Evolutionary conservation across 2,797 vertebrate species (phyloP).

Genomic region (Danio albolineatus): DNA sequence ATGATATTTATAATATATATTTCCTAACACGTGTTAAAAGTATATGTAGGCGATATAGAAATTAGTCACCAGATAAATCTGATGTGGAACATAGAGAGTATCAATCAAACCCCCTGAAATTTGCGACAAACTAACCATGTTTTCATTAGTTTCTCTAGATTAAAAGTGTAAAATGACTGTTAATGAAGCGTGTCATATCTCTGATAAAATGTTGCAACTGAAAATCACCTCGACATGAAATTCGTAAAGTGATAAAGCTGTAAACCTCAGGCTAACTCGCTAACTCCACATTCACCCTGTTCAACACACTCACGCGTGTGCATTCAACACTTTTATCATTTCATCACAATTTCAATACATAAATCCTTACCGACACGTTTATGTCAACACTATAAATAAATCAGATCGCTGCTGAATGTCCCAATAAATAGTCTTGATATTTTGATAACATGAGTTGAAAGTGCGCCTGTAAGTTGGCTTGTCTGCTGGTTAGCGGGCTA

Average conservation of each 20-base stretch:
- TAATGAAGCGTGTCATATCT: not conserved
- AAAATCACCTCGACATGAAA: not conserved
- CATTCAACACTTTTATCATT: not conserved
- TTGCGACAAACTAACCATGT: not conserved
- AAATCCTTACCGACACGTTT: not conserved
- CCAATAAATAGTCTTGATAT: not conserved
- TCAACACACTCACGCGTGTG: slow-evolving; percentile 5
- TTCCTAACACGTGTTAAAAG: not conserved
- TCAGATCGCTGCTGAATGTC: not conserved
- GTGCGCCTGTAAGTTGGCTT: slow-evolving; percentile 17
- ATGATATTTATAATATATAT: not conserved
- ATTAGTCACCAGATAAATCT: not conserved
- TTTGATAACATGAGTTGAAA: not conserved
- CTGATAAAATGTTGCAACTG: not conserved
- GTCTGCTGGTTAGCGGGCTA: slow-evolving; percentile 40
- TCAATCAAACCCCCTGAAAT: not conserved
- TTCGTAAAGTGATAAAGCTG: slow-evolving; percentile 20
- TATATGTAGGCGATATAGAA: not conserved
- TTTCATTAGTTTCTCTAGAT: not conserved
- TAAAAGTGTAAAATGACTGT: not conserved
- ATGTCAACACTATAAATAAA: not conserved
- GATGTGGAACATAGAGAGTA: not conserved
- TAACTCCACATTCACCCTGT: slow-evolving; percentile 29
- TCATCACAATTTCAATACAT: not conserved
- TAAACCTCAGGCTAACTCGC: slow-evolving; percentile 37